Percentiles rank a stretch among this genome's conserved stretches.
phyloP scores from a whole-genome alignment of 2,888 invertebrate genomes.

The Piscicola geometra region DNA sequence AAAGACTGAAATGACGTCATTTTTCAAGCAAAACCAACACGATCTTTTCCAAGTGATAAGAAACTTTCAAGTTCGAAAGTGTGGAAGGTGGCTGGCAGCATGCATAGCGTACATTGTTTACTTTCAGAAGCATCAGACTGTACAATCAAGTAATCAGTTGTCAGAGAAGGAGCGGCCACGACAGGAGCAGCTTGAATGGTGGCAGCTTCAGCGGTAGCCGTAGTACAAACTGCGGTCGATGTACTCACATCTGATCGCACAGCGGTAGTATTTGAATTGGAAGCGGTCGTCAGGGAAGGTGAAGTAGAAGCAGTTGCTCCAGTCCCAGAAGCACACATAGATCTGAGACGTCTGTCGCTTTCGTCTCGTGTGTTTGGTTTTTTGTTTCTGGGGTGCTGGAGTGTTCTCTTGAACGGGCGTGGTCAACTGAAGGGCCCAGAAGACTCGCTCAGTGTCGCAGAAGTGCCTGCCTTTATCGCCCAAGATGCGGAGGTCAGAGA shows the following conservation, averaged over 20 bases:
- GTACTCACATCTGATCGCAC: neutral
- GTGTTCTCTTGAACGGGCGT: neutral
- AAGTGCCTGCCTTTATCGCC: neutral
- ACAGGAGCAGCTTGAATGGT: too few species aligned
- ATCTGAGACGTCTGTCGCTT: neutral
- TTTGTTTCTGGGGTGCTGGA: neutral
- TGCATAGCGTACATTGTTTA: too few species aligned
- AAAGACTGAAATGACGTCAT: too few species aligned
- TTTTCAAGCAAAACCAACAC: too few species aligned
- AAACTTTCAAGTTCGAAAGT: too few species aligned
- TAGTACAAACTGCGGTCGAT: neutral
- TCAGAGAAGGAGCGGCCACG: too few species aligned
- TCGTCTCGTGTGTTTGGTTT: neutral
- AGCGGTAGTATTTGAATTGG: neutral
- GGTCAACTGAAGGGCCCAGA: neutral
- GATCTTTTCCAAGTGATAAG: too few species aligned
- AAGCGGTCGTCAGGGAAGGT: neutral
- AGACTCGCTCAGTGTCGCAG: neutral
- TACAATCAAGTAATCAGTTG: too few species aligned
- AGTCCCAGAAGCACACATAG: constrained; percentile 16
- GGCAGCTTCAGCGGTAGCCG: too few species aligned
- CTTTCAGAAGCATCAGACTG: too few species aligned
- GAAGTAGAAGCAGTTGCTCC: neutral
- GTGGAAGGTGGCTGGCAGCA: too few species aligned
- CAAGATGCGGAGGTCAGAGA: neutral